A percentile compares a stretch with the other conserved stretches of the same genome.
Evolutionary conservation across 1,140 invertebrate genomes (phyloP).

Genomic region (Heliothis virescens): DNA sequence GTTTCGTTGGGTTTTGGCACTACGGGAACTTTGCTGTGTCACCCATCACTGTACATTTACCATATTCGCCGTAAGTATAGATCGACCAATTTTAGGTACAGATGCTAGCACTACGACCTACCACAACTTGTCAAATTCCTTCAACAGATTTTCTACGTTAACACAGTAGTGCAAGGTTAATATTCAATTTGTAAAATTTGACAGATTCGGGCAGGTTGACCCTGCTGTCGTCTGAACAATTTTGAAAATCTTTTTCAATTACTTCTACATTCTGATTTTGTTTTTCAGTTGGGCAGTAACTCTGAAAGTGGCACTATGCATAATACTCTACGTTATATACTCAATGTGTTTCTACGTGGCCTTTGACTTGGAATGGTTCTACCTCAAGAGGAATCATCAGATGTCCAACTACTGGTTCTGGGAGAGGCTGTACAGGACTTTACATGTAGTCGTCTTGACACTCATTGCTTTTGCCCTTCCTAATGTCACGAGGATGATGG

Average conservation of each 20-base stretch:
- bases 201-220: not conserved
- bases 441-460: conserved; percentile 60
- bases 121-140: too few species aligned
- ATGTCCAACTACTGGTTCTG: conserved; percentile 58
- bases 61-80: conserved; percentile 61
- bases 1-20: conserved; percentile 70
- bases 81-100: not conserved
- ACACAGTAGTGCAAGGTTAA: too few species aligned
- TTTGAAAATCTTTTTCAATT: too few species aligned
- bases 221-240: too few species aligned
- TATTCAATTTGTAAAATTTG: too few species aligned
- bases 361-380: conserved; percentile 69
- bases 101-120: too few species aligned
- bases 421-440: conserved; percentile 69
- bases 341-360: conserved; percentile 75
- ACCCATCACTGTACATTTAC: conserved; percentile 67
- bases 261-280: not conserved
- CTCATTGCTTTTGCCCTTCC: conserved; percentile 67
- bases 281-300: conserved; percentile 66
- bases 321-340: conserved; percentile 74
- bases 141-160: too few species aligned
- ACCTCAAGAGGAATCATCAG: conserved; percentile 59
- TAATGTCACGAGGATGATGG: conserved; percentile 69
- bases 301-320: conserved; percentile 65
- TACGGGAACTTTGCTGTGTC: conserved; percentile 60